Evolutionary conservation across 2,888 invertebrate species (phyloP), one percentile per base, ranked within the genome.

Genomic region (Malacosoma neustria): DNA sequence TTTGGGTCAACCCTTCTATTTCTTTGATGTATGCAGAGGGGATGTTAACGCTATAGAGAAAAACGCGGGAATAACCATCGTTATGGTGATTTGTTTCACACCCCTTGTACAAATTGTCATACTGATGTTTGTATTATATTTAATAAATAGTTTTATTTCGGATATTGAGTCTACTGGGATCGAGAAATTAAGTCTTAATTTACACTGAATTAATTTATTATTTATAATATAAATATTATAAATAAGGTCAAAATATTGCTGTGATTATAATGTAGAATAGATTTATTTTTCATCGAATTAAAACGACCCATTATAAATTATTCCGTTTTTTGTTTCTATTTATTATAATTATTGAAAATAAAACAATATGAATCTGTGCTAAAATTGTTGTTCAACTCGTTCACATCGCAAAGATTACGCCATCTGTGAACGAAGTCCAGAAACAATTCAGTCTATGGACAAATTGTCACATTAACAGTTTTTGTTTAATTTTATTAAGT

Each of bases 11-110:
- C 82, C 84, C 76, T 79, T 80, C 70, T 67, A 68, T 81, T 80
- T 72, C 79, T 81, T 84, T 85, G 82, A 84, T 84, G 79, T 81
- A 75, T 72, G 70, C 72, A 66, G 59, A 58, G 59, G 76, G 82
- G 82, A 79, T 77, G 81, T 80, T 81, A 80, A 74, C 73, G 65
- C 72, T 57, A 61, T 63, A 67, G 64, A 70, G 63, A 68, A 77
- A 66, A 81, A 70, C 62, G 65, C 59, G 66, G 69, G 70, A 71
- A 75, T 71, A 64, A 69, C 74, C 71, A 76, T 84, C 79, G 79
- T 80, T 81, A 82, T 60, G 61, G 64, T 68, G 64, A 66, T 81
- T 79, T 77, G 74, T 74, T 67, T 71, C 60, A 57, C 68, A 66
- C 79, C 79, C 73, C 66, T 57, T 55, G 55, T 57, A 64, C 73